Evolutionary conservation across 2,797 vertebrate species (phyloP).

Genomic region (Clarias fuscus): DNA sequence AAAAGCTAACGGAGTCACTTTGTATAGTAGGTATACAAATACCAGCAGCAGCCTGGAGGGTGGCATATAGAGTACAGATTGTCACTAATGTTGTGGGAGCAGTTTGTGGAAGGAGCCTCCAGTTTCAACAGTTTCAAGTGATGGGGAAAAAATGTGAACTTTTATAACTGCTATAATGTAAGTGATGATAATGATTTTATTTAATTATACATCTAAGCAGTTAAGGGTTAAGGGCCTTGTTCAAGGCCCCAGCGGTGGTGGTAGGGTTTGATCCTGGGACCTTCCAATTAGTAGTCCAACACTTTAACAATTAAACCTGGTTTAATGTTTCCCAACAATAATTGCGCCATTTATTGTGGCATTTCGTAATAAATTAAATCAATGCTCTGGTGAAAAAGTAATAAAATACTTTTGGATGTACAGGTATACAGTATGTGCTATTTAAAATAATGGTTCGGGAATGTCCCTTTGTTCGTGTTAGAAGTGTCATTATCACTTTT

Average conservation of each 20-base stretch:
- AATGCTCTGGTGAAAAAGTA: too few species aligned
- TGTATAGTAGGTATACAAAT: not conserved
- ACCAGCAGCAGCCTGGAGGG: not conserved
- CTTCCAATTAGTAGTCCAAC: too few species aligned
- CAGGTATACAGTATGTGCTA: too few species aligned
- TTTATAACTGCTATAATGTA: not conserved
- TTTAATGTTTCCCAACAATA: not conserved
- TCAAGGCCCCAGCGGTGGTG: too few species aligned
- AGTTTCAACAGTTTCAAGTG: not conserved
- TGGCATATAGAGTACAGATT: not conserved
- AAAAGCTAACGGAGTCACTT: too few species aligned
- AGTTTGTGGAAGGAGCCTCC: constrained; percentile 2
- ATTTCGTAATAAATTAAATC: not conserved
- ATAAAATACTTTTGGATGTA: not conserved
- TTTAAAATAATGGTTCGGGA: not conserved
- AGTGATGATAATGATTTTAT: too few species aligned
- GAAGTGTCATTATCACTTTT: too few species aligned
- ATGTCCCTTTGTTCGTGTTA: not conserved
- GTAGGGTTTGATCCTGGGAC: too few species aligned
- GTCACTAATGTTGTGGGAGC: not conserved
- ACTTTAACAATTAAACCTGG: too few species aligned
- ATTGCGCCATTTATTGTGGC: not conserved
- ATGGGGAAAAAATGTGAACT: not conserved
- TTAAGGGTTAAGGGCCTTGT: too few species aligned
- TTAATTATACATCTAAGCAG: too few species aligned